Evolutionary conservation across 2,113 vertebrate genomes (phyloP), one percentile per base, ranked within the genome.

Genomic region (Laticauda colubrina): DNA sequence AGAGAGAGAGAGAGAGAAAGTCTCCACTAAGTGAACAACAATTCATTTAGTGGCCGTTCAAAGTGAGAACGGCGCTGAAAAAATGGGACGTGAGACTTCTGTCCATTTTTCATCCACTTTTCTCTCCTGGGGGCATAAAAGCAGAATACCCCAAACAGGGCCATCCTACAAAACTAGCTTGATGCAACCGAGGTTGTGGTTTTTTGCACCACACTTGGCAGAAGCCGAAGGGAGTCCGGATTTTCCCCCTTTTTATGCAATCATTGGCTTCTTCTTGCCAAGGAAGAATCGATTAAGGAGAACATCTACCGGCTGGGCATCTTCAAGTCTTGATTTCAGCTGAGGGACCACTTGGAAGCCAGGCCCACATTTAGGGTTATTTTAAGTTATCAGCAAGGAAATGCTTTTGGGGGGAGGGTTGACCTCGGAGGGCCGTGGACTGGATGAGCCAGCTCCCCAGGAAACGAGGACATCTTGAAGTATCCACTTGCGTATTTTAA

Each of bases 171-270:
- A 14, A 4, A 48, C 48, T 7, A 48, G 48, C 48, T 48, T 1
- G 48, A 48, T 1, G 48, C 48, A 48, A 4, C 48, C 6, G 6
- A 48, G 48, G 48, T 48, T 7, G 48, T 7, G 48, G 48, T 4
- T 48, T 48, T n/a, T 45, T 56, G 6, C 43, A 2, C 21, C 8
- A 26, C 3, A 12, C 2, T 15, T 34, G 85, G 53, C 20, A 88
- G 8, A 55, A 34, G 5, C 45, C 26, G 9, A 15, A 18, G 5
- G 1, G 1, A 29, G 1, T 48, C 14, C 12, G 5, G 1, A 0
- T 5, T 5, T 26, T 29, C 1, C 48, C 48, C 21, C 24, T 2
- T 53, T 12, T 53, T 15, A 29, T 53, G 12, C 48, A 29, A 26
- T 26, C 0, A 15, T 15, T n/a, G 29, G 64, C 64, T 2, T 34